Conservation (phyloP, 2,797 vertebrate genomes). For the Allobates femoralis region DNA sequence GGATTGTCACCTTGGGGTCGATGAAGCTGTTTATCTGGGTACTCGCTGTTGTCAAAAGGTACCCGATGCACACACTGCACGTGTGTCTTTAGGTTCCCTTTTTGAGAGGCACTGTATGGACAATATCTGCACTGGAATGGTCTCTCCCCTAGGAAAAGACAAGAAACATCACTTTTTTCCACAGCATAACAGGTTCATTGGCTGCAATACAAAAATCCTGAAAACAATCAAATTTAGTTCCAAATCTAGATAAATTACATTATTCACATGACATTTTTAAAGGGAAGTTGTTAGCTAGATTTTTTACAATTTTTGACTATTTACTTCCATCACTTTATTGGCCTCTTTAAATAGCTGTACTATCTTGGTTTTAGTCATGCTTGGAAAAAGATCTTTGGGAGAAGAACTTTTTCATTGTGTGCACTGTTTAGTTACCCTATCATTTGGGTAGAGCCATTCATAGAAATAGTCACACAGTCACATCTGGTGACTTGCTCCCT, state of each 20-base stretch:
- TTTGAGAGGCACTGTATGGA: slow-evolving; percentile 87
- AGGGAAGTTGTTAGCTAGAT: too few species aligned
- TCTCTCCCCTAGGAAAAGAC: slow-evolving; percentile 84
- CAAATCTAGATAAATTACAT: neutral
- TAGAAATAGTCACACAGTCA: too few species aligned
- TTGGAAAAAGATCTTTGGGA: too few species aligned
- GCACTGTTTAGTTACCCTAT: too few species aligned
- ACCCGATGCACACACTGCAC: slow-evolving; percentile 75
- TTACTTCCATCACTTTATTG: too few species aligned
- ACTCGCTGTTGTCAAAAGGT: slow-evolving; percentile 79
- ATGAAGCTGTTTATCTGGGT: slow-evolving; percentile 67
- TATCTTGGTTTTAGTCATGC: too few species aligned
- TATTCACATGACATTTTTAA: neutral
- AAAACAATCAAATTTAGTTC: neutral
- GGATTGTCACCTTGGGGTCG: slow-evolving; percentile 65
- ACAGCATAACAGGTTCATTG: neutral
- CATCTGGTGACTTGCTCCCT: too few species aligned
- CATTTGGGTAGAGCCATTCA: too few species aligned
- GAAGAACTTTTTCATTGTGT: too few species aligned
- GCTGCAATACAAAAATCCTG: neutral
- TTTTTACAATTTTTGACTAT: too few species aligned
- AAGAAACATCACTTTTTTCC: slow-evolving; percentile 55
- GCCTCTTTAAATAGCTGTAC: too few species aligned
- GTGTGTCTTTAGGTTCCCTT: slow-evolving; percentile 86
- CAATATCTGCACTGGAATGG: slow-evolving; percentile 80